A percentile compares a stretch with the other conserved stretches of the same genome.
Evolutionary conservation across 2,113 vertebrate genomes (phyloP).

Genomic region (Lepisosteus oculatus): DNA sequence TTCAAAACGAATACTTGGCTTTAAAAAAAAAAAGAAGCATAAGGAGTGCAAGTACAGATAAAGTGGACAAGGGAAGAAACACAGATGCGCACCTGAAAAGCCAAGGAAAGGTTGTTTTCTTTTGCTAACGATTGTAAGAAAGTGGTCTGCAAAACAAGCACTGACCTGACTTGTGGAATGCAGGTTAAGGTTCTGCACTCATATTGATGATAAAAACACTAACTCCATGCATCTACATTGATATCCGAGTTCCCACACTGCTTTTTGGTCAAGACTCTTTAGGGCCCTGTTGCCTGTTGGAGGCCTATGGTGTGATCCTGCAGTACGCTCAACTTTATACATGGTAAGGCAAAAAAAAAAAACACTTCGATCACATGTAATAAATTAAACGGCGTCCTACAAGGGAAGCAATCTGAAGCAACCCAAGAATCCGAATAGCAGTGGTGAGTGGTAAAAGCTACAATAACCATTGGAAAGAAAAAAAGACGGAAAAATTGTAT

Average conservation of each 20-base stretch:
- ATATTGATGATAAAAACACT: neutral
- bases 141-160: neutral
- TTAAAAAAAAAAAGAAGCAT: neutral
- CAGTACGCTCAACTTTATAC: neutral
- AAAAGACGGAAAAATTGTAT: too few relatives aligned
- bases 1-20: neutral
- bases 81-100: neutral
- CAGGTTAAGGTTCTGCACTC: neutral
- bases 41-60: neutral
- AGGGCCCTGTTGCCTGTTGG: neutral
- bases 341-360: too few relatives aligned
- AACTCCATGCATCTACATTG: neutral
- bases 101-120: neutral
- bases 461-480: too few relatives aligned
- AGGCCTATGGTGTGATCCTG: neutral
- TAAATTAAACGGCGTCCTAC: too few relatives aligned
- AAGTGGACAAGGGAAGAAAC: neutral
- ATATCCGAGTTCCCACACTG: neutral
- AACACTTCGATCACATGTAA: too few relatives aligned
- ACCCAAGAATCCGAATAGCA: too few relatives aligned
- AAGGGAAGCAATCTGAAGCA: too few relatives aligned
- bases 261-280: neutral
- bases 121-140: neutral
- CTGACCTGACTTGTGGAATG: neutral
- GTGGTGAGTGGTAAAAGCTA: too few relatives aligned